A percentile compares a stretch with the other conserved stretches of the same genome.
Evolutionary conservation across 2,888 invertebrate species (phyloP).

Genomic region (Tenthredo amoena): DNA sequence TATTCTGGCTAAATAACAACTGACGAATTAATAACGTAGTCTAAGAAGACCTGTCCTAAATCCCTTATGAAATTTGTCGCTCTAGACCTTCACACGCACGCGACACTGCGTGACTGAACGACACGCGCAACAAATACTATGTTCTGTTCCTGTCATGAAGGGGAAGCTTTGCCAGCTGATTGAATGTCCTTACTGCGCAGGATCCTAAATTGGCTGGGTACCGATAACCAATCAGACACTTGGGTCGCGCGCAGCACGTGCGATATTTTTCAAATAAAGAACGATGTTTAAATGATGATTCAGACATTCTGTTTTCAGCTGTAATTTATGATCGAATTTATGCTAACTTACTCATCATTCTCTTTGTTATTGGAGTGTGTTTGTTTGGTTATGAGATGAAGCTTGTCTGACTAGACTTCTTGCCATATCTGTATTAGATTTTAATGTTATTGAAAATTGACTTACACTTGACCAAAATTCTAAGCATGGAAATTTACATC

Average conservation of each 20-base stretch:
- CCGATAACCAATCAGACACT: background rate
- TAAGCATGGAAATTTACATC: background rate
- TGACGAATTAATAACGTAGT: background rate
- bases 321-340: background rate
- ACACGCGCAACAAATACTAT: conserved; percentile 39
- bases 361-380: background rate
- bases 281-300: background rate
- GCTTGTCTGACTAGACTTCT: background rate
- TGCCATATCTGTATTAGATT: background rate
- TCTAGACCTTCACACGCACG: conserved; percentile 13
- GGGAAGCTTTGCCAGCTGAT: conserved; percentile 27
- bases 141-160: background rate
- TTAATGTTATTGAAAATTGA: background rate
- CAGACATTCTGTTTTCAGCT: background rate
- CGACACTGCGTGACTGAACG: conserved; percentile 27
- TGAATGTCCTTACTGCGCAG: conserved; percentile 11
- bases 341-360: background rate
- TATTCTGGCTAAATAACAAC: background rate
- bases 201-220: background rate
- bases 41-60: background rate
- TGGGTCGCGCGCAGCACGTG: conserved; percentile 39
- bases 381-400: background rate
- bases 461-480: background rate
- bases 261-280: conserved; percentile 15
- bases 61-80: too few relatives aligned